A percentile compares a stretch with the other conserved stretches of the same genome.
phyloP scores from a whole-genome alignment of 2,797 vertebrate species.

The Carcharodon carcharias region DNA sequence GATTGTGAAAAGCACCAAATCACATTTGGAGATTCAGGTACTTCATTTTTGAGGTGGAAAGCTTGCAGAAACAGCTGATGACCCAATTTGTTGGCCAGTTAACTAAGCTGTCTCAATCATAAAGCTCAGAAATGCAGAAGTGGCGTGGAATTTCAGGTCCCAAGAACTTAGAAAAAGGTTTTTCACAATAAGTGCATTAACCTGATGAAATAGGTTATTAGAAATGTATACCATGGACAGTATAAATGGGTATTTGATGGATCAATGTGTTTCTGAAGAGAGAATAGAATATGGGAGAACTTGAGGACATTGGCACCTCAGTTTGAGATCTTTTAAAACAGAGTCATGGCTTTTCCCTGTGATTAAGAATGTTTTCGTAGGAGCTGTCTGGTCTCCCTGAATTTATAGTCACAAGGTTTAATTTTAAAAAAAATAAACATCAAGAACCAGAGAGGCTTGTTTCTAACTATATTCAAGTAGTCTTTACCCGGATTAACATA shows the following conservation, averaged over 20 bases:
- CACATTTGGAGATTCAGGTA: neutral
- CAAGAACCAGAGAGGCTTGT: neutral
- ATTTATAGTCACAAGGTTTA: neutral
- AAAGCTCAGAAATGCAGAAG: neutral
- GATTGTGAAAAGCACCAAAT: neutral
- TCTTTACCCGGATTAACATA: neutral
- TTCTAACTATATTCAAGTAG: neutral
- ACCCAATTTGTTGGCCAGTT: neutral
- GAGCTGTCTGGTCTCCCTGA: neutral
- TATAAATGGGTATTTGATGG: slow-evolving; percentile 2
- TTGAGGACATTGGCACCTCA: neutral
- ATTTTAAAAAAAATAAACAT: neutral
- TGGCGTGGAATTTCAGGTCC: neutral
- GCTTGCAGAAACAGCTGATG: neutral
- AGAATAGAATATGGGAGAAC: neutral
- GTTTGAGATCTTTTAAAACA: neutral
- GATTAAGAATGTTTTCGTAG: neutral
- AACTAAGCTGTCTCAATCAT: neutral
- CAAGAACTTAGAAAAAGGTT: neutral
- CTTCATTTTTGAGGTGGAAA: neutral
- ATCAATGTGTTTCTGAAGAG: neutral
- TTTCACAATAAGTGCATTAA: neutral
- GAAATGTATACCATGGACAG: neutral
- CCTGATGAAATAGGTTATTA: neutral
- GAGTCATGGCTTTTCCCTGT: neutral